Evolutionary conservation across 2,888 invertebrate genomes (phyloP).

Genomic region (Trypoxylon attenuatum): DNA sequence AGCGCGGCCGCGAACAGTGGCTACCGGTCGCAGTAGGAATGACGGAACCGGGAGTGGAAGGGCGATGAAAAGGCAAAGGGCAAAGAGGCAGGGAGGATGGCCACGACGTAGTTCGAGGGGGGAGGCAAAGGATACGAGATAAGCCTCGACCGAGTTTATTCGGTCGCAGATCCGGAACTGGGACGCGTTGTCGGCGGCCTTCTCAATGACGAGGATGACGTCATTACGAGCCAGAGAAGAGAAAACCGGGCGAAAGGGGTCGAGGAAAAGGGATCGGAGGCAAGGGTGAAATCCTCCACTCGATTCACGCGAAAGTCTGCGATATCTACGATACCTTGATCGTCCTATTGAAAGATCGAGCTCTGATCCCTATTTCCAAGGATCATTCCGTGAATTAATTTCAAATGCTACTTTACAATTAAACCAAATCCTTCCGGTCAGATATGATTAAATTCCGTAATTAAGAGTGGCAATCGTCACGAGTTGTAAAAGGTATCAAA

Average conservation of each 20-base stretch:
- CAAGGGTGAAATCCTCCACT: neutral
- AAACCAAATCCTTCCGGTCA: too few species aligned
- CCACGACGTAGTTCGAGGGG: neutral
- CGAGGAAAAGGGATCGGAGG: slow-evolving; percentile 21
- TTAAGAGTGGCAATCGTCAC: too few species aligned
- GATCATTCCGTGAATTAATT: too few species aligned
- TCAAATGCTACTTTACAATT: too few species aligned
- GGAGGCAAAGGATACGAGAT: slow-evolving; percentile 35
- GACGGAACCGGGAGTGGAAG: too few species aligned
- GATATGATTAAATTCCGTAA: too few species aligned
- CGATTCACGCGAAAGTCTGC: neutral
- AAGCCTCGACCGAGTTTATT: slow-evolving; percentile 46
- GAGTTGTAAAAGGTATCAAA: too few species aligned
- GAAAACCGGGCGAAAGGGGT: slow-evolving; percentile 65
- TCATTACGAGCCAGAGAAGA: slow-evolving; percentile 56
- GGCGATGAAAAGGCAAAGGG: too few species aligned
- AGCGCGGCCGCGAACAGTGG: neutral
- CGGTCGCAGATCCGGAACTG: slow-evolving; percentile 62
- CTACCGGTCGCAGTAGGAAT: neutral
- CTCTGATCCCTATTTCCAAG: too few species aligned
- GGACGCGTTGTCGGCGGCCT: slow-evolving; percentile 66
- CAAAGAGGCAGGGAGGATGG: neutral
- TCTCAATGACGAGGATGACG: slow-evolving; percentile 72
- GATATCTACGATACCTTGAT: too few species aligned
- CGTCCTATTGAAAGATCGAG: too few species aligned